Evolutionary conservation across 2,888 invertebrate genomes (phyloP), one percentile per base, ranked within the genome.

Genomic region (Polyommatus iphigenia): DNA sequence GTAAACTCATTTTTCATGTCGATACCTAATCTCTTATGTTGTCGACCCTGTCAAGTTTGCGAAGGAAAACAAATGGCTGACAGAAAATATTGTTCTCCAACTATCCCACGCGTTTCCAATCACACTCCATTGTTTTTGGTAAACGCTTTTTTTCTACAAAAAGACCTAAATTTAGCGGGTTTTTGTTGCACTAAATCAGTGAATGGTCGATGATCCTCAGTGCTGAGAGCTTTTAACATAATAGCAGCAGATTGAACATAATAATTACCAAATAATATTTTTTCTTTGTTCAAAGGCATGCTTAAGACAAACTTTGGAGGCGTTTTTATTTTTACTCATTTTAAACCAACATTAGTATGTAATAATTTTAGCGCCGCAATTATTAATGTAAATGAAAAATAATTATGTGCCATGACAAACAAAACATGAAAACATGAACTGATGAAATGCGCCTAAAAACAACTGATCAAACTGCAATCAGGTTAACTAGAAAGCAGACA

Each of bases 1-100:
- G 83, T 85, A 86, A 85, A 81, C 82, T 83, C 85, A 86, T 88
- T 87, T 86, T 84, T 88, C 85, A 87, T 82, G 79, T 46, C 81
- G 79, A 83, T 83, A 84, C 83, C 85, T 85, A 86, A 87, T 87
- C 86, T 86, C 84, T 82, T 82, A 84, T 83, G 83, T 82, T 84
- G 84, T 81, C 82, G 81, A 15, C 77, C 54, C 24, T 20, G 54
- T 20, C 57, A 36, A 41, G 57, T 10, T 76, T 41, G 7, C 62
- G 67, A 41, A 67, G 10, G 24, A 67, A 75, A 29, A 77, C 62
- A 62, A 67, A 67, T 50, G 50, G 50, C 50, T 29, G 75, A 29
- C 20, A 18, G 41, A 54, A 50, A 75, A 75, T 54, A 75, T 72
- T 72, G 41, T 41, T 72, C 41, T 72, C n/a, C 36, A 72, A 72